Evolutionary conservation across 2,113 vertebrate genomes (phyloP).

Genomic region (Talpa occidentalis): DNA sequence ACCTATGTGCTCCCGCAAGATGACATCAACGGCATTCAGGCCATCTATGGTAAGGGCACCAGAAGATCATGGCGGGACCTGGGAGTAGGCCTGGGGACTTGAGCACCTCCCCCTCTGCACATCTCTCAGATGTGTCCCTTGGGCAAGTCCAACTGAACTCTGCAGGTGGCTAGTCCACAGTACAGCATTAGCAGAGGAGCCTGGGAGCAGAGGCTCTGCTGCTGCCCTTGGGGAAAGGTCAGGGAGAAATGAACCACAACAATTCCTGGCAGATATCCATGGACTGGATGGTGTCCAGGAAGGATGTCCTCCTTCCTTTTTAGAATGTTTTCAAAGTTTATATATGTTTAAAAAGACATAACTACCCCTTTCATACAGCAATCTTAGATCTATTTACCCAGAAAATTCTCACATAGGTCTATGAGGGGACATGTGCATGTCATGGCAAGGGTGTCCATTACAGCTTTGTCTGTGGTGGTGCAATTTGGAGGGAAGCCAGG

Average conservation of each 20-base stretch:
- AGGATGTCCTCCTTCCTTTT: not conserved
- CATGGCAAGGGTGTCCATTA: not conserved
- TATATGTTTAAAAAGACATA: not conserved
- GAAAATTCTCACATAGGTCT: not conserved
- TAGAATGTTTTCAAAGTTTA: not conserved
- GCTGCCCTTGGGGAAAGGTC: not conserved
- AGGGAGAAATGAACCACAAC: not conserved
- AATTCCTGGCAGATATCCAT: not conserved
- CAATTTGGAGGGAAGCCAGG: not conserved
- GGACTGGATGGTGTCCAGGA: not conserved
- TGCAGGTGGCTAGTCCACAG: not conserved
- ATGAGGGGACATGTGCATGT: no score
- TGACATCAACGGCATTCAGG: slow-evolving; percentile 94
- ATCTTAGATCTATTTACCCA: not conserved
- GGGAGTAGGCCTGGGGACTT: not conserved
- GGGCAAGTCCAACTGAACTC: not conserved
- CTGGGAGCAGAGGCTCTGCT: not conserved
- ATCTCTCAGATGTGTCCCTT: not conserved
- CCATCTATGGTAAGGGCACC: slow-evolving; percentile 92
- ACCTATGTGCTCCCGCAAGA: slow-evolving; percentile 91
- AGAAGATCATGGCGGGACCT: fast-evolving
- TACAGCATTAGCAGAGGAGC: not conserved
- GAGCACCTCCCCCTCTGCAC: not conserved
- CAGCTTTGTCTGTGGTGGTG: not conserved
- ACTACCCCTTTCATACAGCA: not conserved